Evolutionary conservation across 2,113 vertebrate genomes (phyloP).

Genomic region (Alligator sinensis): DNA sequence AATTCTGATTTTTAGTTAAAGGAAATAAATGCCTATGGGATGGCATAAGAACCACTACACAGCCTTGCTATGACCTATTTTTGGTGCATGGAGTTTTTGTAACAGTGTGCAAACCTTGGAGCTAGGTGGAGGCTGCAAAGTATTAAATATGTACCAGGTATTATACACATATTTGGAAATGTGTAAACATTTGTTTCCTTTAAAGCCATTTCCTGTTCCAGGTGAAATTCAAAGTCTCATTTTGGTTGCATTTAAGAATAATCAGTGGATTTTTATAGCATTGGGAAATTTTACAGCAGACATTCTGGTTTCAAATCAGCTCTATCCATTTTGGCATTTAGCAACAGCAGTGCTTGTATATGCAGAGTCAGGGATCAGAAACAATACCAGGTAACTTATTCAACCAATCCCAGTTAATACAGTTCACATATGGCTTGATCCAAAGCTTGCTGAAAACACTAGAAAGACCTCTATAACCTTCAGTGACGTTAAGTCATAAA

Average conservation of each 20-base stretch:
- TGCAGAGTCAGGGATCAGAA: neutral
- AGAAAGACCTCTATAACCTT: neutral
- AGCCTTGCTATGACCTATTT: neutral
- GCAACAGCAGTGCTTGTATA: neutral
- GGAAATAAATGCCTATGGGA: neutral
- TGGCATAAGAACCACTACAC: neutral
- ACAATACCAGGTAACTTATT: neutral
- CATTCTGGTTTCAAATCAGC: neutral
- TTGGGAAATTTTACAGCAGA: neutral
- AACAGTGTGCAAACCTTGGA: fast-evolving
- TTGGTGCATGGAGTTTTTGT: neutral
- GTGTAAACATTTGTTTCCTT: neutral
- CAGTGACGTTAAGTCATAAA: neutral
- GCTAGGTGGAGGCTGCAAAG: neutral
- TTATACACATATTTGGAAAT: neutral
- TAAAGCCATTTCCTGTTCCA: neutral
- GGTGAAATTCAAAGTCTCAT: neutral
- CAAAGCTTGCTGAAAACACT: neutral
- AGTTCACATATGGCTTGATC: neutral
- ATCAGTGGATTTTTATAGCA: neutral
- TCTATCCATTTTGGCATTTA: neutral
- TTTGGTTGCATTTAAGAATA: neutral
- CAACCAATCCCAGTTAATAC: neutral
- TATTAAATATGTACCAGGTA: neutral
- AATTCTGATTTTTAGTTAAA: neutral